Percentiles rank a stretch among this genome's conserved stretches.
These are phyloP conservation scores for Semaprochilodus insignis DNA, from an alignment of 2,797 vertebrate genomes.

Conservation along the genomic window DNA sequence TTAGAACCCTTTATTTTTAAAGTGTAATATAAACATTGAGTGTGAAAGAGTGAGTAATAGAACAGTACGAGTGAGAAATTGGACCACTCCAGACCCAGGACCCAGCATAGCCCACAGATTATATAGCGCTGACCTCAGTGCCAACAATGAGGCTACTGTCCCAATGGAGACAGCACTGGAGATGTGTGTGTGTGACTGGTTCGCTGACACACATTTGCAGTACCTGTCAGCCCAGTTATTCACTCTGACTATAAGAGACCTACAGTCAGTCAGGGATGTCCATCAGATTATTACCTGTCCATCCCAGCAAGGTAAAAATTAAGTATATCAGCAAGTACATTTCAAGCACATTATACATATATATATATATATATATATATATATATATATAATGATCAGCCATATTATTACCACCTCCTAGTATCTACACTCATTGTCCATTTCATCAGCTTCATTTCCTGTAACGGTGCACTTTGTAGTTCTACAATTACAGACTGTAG, in stretches of 20 bases:
- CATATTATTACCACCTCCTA: too few species aligned
- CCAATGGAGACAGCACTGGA: conserved; percentile 52
- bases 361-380: too few species aligned
- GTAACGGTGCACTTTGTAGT: too few species aligned
- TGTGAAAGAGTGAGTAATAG: conserved; percentile 50
- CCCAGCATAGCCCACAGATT: conserved; percentile 42
- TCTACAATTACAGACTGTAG: too few species aligned
- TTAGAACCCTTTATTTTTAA: too few species aligned
- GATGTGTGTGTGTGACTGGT: conserved; percentile 4
- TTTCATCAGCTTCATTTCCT: too few species aligned
- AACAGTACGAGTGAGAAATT: conserved; percentile 39
- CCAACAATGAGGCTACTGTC: conserved; percentile 63
- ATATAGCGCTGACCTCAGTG: conserved; percentile 56
- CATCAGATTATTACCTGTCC: not conserved
- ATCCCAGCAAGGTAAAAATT: not conserved
- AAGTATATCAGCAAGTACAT: not conserved
- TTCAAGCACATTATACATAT: too few species aligned
- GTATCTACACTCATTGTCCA: too few species aligned
- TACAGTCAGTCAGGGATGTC: not conserved
- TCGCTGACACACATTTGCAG: conserved; percentile 29
- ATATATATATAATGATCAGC: too few species aligned
- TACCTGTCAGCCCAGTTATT: conserved; percentile 2
- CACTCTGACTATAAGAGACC: not conserved
- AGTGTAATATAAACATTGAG: not conserved
- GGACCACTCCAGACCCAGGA: conserved; percentile 42